Base-by-base conservation (phyloP, 2,888 invertebrate genomes). In the Coelogynopora nodosa region DNA sequence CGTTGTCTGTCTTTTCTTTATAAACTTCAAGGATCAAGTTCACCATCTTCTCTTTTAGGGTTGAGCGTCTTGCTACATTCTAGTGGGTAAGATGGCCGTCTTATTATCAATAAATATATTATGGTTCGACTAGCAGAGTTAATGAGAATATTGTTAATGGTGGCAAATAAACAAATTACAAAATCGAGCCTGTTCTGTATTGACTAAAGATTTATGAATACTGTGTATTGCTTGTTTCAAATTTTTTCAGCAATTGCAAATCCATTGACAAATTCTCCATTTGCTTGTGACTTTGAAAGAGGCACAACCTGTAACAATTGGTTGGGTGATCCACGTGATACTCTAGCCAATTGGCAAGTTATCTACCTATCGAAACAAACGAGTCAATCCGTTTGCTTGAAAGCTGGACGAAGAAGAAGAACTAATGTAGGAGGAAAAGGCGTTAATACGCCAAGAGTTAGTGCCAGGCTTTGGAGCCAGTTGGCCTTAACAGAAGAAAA, bases 1-100 rank as follows among this genome's bases (percentile, higher is more conserved):
- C 27, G 26, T 67, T 85, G 85, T 30, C 67, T 85, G 26, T 67
- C 85, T 27, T 85, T 85, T 67, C 0, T 18, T 26, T 85, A 85
- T 26, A 5, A 74, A 13, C 74, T 74, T 5, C 5, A 26, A 26
- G 74, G 74, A 23, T 23, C 74, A n/a, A 2, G 2, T n/a, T 26
- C 74, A 74, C 74, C 74, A 23, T 74, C 74, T 26, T 74, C 74
- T 2, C 74, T 13, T 13, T 23, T 74, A n/a, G 5, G 10, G 5
- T 26, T 74, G 23, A 23, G 23, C 23, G 74, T 74, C 2, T 74
- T 74, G 23, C 74, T 74, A 13, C 74, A 74, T 26, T 74, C 74
- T 74, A 74, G 74, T 74, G 74, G 74, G 74, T 74, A 74, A 74
- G 23, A 49, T 5, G 5, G 49, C 5, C n/a, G n/a, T n/a, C n/a